These are phyloP conservation scores for Vulpes ferrilata DNA, from an alignment of 2,113 vertebrate species.

Conservation along the genomic window DNA sequence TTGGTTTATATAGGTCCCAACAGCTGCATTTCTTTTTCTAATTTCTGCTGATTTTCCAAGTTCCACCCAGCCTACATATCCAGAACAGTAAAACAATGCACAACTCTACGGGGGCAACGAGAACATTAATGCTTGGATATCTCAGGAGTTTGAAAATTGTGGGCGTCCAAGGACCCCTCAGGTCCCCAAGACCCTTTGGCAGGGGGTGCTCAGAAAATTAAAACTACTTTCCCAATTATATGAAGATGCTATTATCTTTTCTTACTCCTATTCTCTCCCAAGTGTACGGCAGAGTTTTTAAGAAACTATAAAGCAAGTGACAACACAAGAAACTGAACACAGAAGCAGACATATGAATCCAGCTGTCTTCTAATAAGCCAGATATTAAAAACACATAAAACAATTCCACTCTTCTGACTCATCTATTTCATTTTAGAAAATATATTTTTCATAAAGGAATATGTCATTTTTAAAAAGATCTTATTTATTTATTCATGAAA, in stretches of 20 bases:
- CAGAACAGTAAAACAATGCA: not conserved
- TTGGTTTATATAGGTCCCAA: not conserved
- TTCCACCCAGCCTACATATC: not conserved
- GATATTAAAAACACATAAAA: not conserved
- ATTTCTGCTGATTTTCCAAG: slow-evolving; percentile 17
- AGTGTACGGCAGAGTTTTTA: not conserved
- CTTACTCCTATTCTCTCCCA: not conserved
- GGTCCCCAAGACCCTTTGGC: not conserved
- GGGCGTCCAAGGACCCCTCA: not conserved
- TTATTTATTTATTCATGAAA: too few relatives aligned
- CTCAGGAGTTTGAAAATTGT: not conserved
- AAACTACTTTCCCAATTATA: not conserved
- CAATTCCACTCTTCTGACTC: not conserved
- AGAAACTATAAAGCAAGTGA: not conserved
- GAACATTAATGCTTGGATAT: not conserved
- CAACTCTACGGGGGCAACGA: not conserved
- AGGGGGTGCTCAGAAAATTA: not conserved
- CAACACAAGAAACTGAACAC: not conserved
- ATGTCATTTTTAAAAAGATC: not conserved
- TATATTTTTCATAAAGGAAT: not conserved
- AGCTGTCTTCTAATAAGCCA: not conserved
- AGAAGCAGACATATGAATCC: not conserved
- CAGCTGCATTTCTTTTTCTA: not conserved
- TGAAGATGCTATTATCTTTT: not conserved
- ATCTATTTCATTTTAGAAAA: not conserved